Conservation (phyloP, 2,797 vertebrate genomes). For the Ctenosaura bakeri region DNA sequence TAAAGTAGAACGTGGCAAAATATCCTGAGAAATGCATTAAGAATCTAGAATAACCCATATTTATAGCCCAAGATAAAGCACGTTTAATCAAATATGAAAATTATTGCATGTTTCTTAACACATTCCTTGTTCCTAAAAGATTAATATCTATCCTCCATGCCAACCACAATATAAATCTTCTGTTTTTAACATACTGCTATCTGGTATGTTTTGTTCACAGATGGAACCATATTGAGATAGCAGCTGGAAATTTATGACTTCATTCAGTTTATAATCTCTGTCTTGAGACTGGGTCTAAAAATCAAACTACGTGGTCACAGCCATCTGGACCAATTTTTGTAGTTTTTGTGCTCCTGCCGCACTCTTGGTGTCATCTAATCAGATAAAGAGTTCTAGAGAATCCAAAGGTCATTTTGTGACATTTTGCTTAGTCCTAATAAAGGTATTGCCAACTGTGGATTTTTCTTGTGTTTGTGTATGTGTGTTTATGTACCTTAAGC, state of each 20-base stretch:
- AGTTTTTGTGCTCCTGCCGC: not conserved
- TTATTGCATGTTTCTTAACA: not conserved
- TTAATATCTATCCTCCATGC: not conserved
- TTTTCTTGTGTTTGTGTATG: too few species aligned
- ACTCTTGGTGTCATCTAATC: not conserved
- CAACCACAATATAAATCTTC: not conserved
- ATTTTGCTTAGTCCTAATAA: not conserved
- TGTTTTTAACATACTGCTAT: constrained; percentile 1
- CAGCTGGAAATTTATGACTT: too few species aligned
- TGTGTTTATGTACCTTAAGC: too few species aligned
- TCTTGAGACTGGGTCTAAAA: not conserved
- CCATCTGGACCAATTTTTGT: not conserved
- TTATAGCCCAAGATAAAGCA: not conserved
- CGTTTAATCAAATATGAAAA: constrained; percentile 1
- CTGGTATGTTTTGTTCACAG: too few species aligned
- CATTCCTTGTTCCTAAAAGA: not conserved
- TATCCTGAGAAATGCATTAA: not conserved
- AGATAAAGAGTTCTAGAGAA: not conserved
- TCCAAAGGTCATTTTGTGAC: not conserved
- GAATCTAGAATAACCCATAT: not conserved
- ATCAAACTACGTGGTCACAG: not conserved
- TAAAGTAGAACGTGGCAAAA: not conserved
- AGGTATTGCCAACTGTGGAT: not conserved
- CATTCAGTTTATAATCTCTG: too few species aligned
- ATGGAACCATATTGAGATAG: too few species aligned